Evolutionary conservation across 2,797 vertebrate genomes (phyloP), one percentile per base, ranked within the genome.

Genomic region (Eulemur albifrons): DNA sequence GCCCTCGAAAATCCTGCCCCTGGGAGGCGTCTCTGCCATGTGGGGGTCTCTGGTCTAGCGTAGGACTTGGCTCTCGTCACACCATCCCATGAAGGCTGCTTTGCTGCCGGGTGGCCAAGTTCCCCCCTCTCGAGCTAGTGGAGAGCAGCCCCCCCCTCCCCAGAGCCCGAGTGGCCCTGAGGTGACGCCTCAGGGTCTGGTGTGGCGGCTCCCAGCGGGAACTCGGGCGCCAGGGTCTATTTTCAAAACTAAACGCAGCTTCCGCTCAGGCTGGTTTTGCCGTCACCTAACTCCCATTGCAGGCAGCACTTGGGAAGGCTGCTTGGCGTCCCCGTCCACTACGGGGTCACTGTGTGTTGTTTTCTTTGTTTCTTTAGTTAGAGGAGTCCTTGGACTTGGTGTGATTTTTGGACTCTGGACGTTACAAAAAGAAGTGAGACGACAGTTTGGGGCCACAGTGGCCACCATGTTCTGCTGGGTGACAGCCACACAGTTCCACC

Each of bases 401-500:
- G 99, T 99, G 65, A 98, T 99, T 27, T 98, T 96, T 11, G 98
- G 99, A 0, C 98, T 99, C 25, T 99, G 99, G 99, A 98, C 97
- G 43, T 97, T 99, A 98, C 99, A 99, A 86, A 99, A 96, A 97
- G 99, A 99, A 98, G 99, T 99, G 84, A 98, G 99, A 94, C 99
- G 98, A 95, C 99, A 99, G 96, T 99, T 99, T 83, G 99, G 99
- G 92, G 99, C 99, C 88, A 99, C 98, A 0, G 99, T 99, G 10
- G 99, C 99, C 1, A 86, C 95, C 8, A 48, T 99, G 82, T 99
- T 99, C 98, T 99, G 99, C 96, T 98, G 99, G 93, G 99, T 98
- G 45, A 99, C 99, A 6, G 99, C 98, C 3, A 99, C 99, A 4
- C 99, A 99, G 98, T 99, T 99, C 98, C 99, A 99, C 95, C 98